phyloP scores from a whole-genome alignment of 2,888 invertebrate genomes.

The Oscheius sp. region DNA sequence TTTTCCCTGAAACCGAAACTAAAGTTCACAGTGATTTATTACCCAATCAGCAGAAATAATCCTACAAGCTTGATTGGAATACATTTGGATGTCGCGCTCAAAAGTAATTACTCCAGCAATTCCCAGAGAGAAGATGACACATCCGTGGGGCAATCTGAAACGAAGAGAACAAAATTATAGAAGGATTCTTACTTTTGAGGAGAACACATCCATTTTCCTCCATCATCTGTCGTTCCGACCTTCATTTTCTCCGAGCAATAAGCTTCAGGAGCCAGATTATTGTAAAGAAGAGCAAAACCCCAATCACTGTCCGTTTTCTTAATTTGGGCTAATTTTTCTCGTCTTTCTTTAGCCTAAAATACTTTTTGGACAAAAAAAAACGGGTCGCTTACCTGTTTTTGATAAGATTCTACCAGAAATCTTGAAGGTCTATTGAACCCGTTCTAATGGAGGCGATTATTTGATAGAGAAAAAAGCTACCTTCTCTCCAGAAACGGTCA shows the following conservation, averaged over 20 bases:
- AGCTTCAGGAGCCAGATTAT: conserved; percentile 26
- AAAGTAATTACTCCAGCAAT: not conserved
- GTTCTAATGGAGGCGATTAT: too few species aligned
- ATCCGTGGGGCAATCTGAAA: conserved; percentile 10
- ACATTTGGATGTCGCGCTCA: not conserved
- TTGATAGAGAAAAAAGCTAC: too few species aligned
- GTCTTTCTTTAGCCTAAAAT: not conserved
- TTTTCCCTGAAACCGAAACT: not conserved
- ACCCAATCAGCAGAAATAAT: conserved; percentile 3
- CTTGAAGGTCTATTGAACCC: too few species aligned
- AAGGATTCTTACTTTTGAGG: conserved; percentile 29
- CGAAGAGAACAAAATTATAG: not conserved
- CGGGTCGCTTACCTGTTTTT: too few species aligned
- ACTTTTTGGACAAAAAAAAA: not conserved
- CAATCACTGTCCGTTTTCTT: too few species aligned
- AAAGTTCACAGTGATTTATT: not conserved
- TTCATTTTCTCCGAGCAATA: conserved; percentile 40
- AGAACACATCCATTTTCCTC: conserved; percentile 44
- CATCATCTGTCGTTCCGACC: conserved; percentile 40
- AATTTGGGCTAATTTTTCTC: not conserved
- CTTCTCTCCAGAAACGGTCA: too few species aligned
- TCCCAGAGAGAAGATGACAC: conserved; percentile 8
- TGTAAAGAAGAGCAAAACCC: conserved; percentile 8
- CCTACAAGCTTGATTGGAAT: not conserved
- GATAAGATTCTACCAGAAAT: too few species aligned